Evolutionary conservation across 1,140 invertebrate genomes (phyloP).

Genomic region (Dinoponera quadriceps): DNA sequence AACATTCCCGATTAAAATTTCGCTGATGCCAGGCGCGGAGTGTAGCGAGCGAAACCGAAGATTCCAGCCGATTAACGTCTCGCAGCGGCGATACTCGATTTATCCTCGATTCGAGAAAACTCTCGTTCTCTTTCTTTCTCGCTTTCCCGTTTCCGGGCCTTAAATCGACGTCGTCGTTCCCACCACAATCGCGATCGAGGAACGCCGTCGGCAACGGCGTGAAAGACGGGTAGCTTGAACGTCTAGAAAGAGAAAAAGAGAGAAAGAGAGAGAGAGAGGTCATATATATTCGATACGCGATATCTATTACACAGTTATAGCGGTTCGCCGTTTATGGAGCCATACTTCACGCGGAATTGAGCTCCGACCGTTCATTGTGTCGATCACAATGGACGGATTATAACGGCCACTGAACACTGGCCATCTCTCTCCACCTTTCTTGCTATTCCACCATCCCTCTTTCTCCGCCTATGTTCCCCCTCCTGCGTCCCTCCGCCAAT

Average conservation of each 20-base stretch:
- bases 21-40: neutral
- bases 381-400: slow-evolving; percentile 78
- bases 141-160: neutral
- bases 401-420: slow-evolving; percentile 74
- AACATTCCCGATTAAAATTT: slow-evolving; percentile 2
- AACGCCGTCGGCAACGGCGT: slow-evolving; percentile 31
- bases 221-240: slow-evolving; percentile 23
- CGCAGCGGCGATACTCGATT: slow-evolving; percentile 6
- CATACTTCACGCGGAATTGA: slow-evolving; percentile 76
- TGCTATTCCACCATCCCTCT: neutral
- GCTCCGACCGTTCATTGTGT: slow-evolving; percentile 76
- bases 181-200: slow-evolving; percentile 34
- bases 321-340: slow-evolving; percentile 69
- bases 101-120: slow-evolving; percentile 25
- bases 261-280: slow-evolving; percentile 34
- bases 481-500: slow-evolving; percentile 15
- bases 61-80: slow-evolving; percentile 18
- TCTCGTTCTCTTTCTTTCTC: neutral
- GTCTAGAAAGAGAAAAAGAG: neutral
- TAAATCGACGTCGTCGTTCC: slow-evolving; percentile 40
- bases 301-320: slow-evolving; percentile 72
- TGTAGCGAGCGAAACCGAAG: neutral
- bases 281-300: slow-evolving; percentile 67
- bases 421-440: slow-evolving; percentile 50
- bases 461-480: neutral